Percentiles rank a stretch among this genome's conserved stretches.
Conservation (phyloP, 2,113 vertebrate species). For the Scartelaos histophorus region DNA sequence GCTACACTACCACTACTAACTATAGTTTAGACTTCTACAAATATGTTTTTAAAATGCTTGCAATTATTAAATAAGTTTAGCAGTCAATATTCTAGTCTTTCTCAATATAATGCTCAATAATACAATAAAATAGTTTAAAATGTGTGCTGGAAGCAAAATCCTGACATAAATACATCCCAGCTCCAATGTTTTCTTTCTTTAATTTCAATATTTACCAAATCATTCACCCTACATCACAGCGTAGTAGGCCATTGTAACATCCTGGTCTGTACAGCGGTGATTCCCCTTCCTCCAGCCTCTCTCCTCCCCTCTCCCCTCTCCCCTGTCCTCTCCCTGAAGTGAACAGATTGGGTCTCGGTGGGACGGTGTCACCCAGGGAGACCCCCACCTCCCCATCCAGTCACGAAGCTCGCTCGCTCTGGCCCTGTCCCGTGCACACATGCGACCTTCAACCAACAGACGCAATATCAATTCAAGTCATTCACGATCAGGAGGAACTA, state of each 20-base stretch:
- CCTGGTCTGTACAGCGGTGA: constrained; percentile 21
- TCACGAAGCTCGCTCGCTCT: constrained; percentile 40
- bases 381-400: constrained; percentile 69
- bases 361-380: constrained; percentile 80
- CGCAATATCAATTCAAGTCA: neutral
- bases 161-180: no score
- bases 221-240: neutral
- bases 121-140: no score
- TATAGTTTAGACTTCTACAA: no score
- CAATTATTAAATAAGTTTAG: no score
- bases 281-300: constrained; percentile 35
- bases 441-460: constrained; percentile 50
- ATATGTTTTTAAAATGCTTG: no score
- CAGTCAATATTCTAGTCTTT: no score
- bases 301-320: constrained; percentile 37
- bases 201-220: no score
- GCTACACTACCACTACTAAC: no score
- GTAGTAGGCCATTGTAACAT: neutral
- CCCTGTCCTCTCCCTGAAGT: constrained; percentile 62
- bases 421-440: constrained; percentile 30
- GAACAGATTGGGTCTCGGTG: constrained; percentile 85
- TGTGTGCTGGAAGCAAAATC: no score
- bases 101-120: no score
- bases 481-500: neutral
- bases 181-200: no score